Evolutionary conservation across 2,113 vertebrate genomes (phyloP).

Genomic region (Xenopus borealis): DNA sequence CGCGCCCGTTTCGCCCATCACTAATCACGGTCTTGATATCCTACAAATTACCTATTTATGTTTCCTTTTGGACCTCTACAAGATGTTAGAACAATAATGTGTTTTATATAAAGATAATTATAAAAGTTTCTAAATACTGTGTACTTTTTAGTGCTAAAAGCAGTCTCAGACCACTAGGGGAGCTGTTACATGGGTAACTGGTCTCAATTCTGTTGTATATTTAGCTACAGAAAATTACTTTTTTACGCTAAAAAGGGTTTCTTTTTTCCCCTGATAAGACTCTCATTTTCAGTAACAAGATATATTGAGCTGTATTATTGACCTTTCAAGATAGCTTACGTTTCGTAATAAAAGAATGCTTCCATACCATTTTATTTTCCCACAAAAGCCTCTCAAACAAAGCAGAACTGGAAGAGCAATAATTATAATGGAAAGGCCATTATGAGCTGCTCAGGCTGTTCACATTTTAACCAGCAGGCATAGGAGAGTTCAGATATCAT

Average conservation of each 20-base stretch:
- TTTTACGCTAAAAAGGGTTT: constrained; percentile 25
- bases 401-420: constrained; percentile 35
- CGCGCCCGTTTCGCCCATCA: no score
- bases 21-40: no score
- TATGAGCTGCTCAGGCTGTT: constrained; percentile 27
- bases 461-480: constrained; percentile 23
- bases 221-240: constrained; percentile 34
- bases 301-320: constrained; percentile 41
- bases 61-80: no score
- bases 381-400: constrained; percentile 34
- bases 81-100: no score
- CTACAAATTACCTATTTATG: no score
- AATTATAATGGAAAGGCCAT: constrained; percentile 40
- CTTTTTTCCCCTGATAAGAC: constrained; percentile 31
- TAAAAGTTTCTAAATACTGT: no score
- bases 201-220: constrained; percentile 33
- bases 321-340: constrained; percentile 46
- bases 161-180: constrained; percentile 6
- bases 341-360: constrained; percentile 38
- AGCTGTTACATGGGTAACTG: constrained; percentile 35
- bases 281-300: constrained; percentile 39
- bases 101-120: no score
- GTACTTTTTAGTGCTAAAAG: no score
- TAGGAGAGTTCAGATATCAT: constrained; percentile 40
- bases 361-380: constrained; percentile 28